phyloP scores from a whole-genome alignment of 1,140 invertebrate species.

The Drosophila nebulosa region DNA sequence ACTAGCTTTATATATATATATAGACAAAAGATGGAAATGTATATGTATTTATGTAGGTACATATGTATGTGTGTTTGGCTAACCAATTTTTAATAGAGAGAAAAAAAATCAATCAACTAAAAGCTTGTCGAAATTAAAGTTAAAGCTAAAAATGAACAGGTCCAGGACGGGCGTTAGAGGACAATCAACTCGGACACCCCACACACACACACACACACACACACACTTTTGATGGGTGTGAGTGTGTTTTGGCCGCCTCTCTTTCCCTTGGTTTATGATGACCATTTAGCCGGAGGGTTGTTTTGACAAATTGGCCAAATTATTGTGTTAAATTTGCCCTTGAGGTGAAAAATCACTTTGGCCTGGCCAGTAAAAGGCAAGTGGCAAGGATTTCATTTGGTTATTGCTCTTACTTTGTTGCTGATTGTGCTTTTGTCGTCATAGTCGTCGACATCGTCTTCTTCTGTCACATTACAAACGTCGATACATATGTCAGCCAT shows the following conservation, averaged over 20 bases:
- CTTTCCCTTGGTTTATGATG: constrained; percentile 53
- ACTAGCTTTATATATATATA: too few species aligned
- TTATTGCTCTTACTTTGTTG: constrained; percentile 13
- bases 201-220: neutral
- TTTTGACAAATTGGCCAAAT: constrained; percentile 80
- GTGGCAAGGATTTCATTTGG: constrained; percentile 38
- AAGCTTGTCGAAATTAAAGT: neutral
- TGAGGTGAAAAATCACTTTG: constrained; percentile 79
- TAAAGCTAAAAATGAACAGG: neutral
- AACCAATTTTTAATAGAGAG: neutral
- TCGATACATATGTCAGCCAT: constrained; percentile 64
- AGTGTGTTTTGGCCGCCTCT: constrained; percentile 12
- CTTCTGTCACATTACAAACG: constrained; percentile 39
- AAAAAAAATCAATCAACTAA: neutral
- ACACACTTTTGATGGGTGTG: constrained; percentile 3
- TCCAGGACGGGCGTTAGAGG: constrained; percentile 45
- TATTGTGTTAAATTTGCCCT: constrained; percentile 80
- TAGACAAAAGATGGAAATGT: neutral
- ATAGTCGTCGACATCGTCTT: too few species aligned
- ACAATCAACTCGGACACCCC: constrained; percentile 52
- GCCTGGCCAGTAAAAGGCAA: constrained; percentile 43
- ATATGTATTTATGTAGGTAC: too few species aligned
- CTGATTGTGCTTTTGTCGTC: constrained; percentile 61
- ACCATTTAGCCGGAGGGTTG: constrained; percentile 76
- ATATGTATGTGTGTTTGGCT: neutral